Evolutionary conservation across 2,113 vertebrate species (phyloP).

Genomic region (Bucco capensis): DNA sequence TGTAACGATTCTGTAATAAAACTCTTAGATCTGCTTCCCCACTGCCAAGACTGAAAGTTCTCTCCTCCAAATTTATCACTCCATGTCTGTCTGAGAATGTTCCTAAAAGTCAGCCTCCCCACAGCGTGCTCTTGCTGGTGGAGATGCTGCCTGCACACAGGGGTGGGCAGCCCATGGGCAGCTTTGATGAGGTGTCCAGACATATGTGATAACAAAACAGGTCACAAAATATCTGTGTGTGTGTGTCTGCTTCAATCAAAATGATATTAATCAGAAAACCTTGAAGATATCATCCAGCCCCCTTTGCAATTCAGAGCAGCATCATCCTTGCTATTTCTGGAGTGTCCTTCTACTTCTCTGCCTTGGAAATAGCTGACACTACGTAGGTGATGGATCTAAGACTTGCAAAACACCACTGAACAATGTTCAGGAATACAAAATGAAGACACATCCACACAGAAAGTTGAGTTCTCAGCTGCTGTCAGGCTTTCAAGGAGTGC

Average conservation of each 20-base stretch:
- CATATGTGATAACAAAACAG: not conserved
- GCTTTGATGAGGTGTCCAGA: not conserved
- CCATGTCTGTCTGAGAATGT: fast-evolving
- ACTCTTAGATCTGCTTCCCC: not conserved
- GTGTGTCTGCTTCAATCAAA: not conserved
- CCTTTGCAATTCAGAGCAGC: not conserved
- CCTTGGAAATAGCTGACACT: not conserved
- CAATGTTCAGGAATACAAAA: not conserved
- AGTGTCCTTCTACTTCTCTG: not conserved
- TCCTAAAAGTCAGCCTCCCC: not conserved
- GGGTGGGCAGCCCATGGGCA: too few relatives aligned
- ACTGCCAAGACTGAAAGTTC: not conserved
- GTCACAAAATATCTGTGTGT: fast-evolving
- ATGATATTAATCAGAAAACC: not conserved
- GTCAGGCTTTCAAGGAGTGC: not conserved
- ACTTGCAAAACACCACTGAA: not conserved
- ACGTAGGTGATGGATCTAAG: not conserved
- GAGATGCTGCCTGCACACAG: too few relatives aligned
- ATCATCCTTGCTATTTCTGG: not conserved
- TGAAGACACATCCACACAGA: not conserved
- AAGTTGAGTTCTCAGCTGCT: not conserved
- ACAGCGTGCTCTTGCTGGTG: too few relatives aligned
- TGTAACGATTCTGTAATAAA: not conserved
- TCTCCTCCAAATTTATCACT: not conserved
- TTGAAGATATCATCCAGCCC: not conserved